phyloP scores from a whole-genome alignment of 2,113 vertebrate genomes.

The Pollimyrus isidori region DNA sequence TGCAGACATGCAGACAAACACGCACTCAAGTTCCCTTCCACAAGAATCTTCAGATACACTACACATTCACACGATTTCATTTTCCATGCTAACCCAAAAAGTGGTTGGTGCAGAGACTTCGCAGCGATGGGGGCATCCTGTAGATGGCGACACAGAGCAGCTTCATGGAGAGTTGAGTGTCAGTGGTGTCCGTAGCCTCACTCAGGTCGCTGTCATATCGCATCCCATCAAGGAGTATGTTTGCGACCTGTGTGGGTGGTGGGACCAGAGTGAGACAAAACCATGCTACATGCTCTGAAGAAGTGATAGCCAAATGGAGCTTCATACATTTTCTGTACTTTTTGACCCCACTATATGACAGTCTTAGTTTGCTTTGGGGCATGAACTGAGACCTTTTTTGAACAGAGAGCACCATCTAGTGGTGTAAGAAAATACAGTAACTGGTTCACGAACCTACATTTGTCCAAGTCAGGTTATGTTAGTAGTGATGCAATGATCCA shows the following conservation, averaged over 20 bases:
- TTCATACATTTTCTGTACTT: background rate
- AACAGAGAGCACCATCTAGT: background rate
- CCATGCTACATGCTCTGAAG: background rate
- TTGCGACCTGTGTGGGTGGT: conserved; percentile 73
- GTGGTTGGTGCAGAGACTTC: conserved; percentile 94
- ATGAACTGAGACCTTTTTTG: background rate
- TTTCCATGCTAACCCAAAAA: conserved; percentile 76
- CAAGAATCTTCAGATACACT: background rate
- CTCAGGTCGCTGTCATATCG: conserved; percentile 87
- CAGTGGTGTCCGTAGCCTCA: conserved; percentile 60
- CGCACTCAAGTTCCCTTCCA: background rate
- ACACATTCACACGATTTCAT: background rate
- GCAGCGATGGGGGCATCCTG: conserved; percentile 84
- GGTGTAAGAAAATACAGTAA: background rate
- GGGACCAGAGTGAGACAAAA: background rate
- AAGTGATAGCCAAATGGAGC: background rate
- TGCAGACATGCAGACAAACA: conserved; percentile 56
- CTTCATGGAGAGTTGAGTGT: conserved; percentile 78
- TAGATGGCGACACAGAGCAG: conserved; percentile 86
- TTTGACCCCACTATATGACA: background rate
- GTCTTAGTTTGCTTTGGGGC: background rate
- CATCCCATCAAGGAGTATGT: conserved; percentile 87
- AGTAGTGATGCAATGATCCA: background rate
- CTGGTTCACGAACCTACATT: background rate
- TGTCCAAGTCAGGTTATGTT: background rate